phyloP scores from a whole-genome alignment of 2,797 vertebrate genomes.

The Trachurus trachurus region DNA sequence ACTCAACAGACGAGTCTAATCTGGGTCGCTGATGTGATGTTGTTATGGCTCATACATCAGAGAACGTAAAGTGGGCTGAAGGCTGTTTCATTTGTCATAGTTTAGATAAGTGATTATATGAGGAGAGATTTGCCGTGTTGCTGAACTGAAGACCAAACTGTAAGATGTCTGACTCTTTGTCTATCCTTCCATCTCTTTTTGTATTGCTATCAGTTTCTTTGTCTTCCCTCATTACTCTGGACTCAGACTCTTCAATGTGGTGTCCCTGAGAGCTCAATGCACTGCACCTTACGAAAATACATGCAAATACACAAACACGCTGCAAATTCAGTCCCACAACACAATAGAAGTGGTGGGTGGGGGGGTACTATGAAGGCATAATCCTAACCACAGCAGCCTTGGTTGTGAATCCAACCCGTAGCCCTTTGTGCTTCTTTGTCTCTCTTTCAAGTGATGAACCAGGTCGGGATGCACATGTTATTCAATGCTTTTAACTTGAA shows the following conservation, averaged over 20 bases:
- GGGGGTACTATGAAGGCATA: too few relatives aligned
- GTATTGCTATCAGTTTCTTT: constrained; percentile 27
- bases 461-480: too few relatives aligned
- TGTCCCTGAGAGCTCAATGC: too few relatives aligned
- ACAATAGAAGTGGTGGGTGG: too few relatives aligned
- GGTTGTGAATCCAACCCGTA: too few relatives aligned
- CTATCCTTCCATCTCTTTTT: constrained; percentile 3
- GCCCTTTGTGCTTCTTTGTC: too few relatives aligned
- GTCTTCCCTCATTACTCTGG: constrained; percentile 24
- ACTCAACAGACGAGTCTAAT: background rate
- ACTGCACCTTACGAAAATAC: too few relatives aligned
- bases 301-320: too few relatives aligned
- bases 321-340: too few relatives aligned
- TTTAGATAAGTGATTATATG: constrained; percentile 27
- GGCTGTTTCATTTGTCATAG: constrained; percentile 29
- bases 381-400: too few relatives aligned
- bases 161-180: constrained; percentile 24
- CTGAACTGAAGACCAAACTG: constrained; percentile 39
- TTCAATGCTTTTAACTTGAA: too few relatives aligned
- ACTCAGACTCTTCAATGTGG: constrained; percentile 2
- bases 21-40: background rate
- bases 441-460: too few relatives aligned
- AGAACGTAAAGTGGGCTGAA: background rate
- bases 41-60: background rate
- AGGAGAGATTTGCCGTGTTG: constrained; percentile 1